Base-by-base conservation (phyloP, 2,797 vertebrate species). In the Decapterus maruadsi region DNA sequence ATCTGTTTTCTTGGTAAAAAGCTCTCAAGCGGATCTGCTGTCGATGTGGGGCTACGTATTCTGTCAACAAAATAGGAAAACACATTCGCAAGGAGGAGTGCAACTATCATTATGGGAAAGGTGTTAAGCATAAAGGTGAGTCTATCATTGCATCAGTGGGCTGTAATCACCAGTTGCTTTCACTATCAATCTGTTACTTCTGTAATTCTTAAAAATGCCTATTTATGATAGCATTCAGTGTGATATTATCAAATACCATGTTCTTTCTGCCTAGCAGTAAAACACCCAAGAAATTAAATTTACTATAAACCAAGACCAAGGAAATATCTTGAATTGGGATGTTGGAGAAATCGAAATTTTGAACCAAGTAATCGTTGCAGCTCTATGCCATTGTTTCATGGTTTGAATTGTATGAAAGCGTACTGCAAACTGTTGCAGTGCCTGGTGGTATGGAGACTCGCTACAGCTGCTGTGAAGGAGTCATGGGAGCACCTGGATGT, bases 391-490 rank as follows among this genome's bases (percentile, higher is more conserved):
- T 20, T 36, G 9, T 58, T 58, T 38, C 12, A 38, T 38, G 1
- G 9, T n/a, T 57, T 19, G 1, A 46, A 19, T 7, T 19, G 10
- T 46, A 19, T 45, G 29, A 19, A 26, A 2, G 4, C 45, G 1
- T 54, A 12, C 12, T 64, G 65, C 26, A 29, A 59, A 51, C 19
- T 16, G 3, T 72, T 46, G 14, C 72, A 97, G 96, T 96, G 26
- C 93, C 95, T 0, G 93, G 96, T 67, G 95, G 96, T 6, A 87
- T 95, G 46, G 96, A 97, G 88, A 96, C 94, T 0, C 81, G 67
- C 66, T 96, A 96, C 63, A 96, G 93, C 71, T 97, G 96, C 88
- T 97, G 96, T 82, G 93, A 96, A 86, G 95, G 90, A 72, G 87
- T 94, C 12, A 93, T 96, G 82, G 96, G 95, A 22, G 91, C 94